A percentile compares a stretch with the other conserved stretches of the same genome.
phyloP scores from a whole-genome alignment of 2,113 vertebrate genomes.

The western clawed frog (Xenopus tropicalis) region DNA sequence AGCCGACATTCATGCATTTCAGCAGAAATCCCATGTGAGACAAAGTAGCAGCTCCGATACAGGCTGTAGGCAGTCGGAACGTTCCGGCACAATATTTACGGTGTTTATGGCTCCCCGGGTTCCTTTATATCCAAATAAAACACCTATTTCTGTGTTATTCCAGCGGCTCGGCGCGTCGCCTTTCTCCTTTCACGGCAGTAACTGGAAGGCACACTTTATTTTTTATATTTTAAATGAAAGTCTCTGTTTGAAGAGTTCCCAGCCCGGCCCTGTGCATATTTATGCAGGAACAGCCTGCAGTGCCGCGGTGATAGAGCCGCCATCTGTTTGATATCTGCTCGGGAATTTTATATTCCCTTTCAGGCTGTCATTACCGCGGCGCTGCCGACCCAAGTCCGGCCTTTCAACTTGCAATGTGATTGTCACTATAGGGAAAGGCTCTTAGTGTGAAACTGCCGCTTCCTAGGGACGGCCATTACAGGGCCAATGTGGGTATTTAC shows the following conservation, averaged over 20 bases:
- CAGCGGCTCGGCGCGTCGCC: background rate
- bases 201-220: background rate
- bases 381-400: too few relatives aligned
- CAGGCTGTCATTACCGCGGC: slow-evolving; percentile 3
- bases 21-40: background rate
- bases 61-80: background rate
- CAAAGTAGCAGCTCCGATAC: background rate
- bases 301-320: background rate
- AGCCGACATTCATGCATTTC: background rate
- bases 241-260: slow-evolving; percentile 10
- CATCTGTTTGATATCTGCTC: slow-evolving; percentile 10
- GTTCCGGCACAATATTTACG: background rate
- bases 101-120: background rate
- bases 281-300: slow-evolving; percentile 23
- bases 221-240: background rate
- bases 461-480: too few relatives aligned
- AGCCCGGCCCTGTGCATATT: slow-evolving; percentile 14
- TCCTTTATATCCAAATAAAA: slow-evolving; percentile 12
- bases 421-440: too few relatives aligned
- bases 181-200: too few relatives aligned
- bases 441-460: too few relatives aligned
- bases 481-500: too few relatives aligned
- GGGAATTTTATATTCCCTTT: slow-evolving; percentile 9
- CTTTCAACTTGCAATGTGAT: too few relatives aligned
- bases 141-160: background rate